These are phyloP conservation scores for Tetragnatha montana DNA, from an alignment of 2,888 invertebrate genomes.

Conservation along the genomic window DNA sequence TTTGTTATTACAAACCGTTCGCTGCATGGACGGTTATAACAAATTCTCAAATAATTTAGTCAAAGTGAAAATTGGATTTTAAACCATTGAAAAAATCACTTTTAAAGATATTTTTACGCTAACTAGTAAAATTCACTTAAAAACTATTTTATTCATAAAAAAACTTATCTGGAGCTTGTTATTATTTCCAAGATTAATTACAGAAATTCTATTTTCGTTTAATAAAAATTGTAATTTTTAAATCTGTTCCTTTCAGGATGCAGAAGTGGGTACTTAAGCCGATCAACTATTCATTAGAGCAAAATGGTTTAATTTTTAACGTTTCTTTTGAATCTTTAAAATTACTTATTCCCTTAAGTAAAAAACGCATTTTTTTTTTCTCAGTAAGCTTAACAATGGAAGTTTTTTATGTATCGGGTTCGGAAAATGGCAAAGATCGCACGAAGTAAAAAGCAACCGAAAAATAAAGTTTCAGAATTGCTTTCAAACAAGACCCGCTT, in stretches of 20 bases:
- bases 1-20: background rate
- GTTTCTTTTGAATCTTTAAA: background rate
- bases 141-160: background rate
- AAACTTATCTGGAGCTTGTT: background rate
- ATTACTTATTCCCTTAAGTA: background rate
- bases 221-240: background rate
- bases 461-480: slow-evolving; percentile 4
- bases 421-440: slow-evolving; percentile 7
- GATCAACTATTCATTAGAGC: slow-evolving; percentile 24
- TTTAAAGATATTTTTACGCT: background rate
- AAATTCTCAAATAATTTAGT: background rate
- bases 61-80: background rate
- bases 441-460: background rate
- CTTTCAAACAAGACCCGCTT: background rate
- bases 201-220: background rate
- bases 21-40: background rate
- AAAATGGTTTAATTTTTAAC: slow-evolving; percentile 11
- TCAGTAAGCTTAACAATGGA: background rate
- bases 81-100: background rate
- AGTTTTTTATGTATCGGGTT: background rate
- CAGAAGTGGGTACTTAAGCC: slow-evolving; percentile 17
- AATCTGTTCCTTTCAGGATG: background rate
- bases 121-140: background rate
- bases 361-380: slow-evolving; percentile 15
- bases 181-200: background rate